Base-by-base conservation (phyloP, 2,888 invertebrate species). In the Lordiphosa andalusiaca region DNA sequence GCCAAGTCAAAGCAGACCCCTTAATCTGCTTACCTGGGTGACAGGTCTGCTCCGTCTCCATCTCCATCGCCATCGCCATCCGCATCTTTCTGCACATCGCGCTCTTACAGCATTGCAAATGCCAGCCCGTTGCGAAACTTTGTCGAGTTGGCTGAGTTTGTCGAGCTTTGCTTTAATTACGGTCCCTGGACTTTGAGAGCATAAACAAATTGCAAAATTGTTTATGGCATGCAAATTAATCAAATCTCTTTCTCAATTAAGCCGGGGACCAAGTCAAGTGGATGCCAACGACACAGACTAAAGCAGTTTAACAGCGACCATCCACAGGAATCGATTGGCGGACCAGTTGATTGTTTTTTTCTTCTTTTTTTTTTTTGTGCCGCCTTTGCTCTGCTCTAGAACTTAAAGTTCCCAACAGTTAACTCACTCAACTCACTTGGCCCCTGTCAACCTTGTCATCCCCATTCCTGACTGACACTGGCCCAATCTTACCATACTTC, bases 21-120 rank as follows among this genome's bases (percentile, higher is more conserved):
- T 74, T 84, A 84, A 84, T 76, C 85, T 82, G 85, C 85, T 76
- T 76, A 84, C 85, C 85, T 76, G 82, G 60, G 67, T 41, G 61
- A 66, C 46, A 38, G 36, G 16, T 44, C 42, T 16, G 6, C 36
- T 35, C 4, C n/a, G 9, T 36, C 25, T 38, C 6, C 13, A 5
- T 30, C 30, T 2, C 3, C 16, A 10, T 30, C 39, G 19, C 39
- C 56, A 65, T 64, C 67, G 57, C 47, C 47, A 51, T 60, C 48
- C 36, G 25, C n/a, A 10, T 53, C 13, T 44, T 52, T 3, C 25
- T 23, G 6, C 7, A 50, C 63, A 42, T 19, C 21, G 10, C 13
- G 16, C 12, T 13, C 0, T 5, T 12, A 25, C 13, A 2, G 6
- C 47, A 25, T 30, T 25, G 6, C 38, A 36, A 12, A 12, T 44